These are phyloP conservation scores for Aphaenogaster rudis DNA, from an alignment of 1,140 invertebrate genomes.

Conservation along the genomic window DNA sequence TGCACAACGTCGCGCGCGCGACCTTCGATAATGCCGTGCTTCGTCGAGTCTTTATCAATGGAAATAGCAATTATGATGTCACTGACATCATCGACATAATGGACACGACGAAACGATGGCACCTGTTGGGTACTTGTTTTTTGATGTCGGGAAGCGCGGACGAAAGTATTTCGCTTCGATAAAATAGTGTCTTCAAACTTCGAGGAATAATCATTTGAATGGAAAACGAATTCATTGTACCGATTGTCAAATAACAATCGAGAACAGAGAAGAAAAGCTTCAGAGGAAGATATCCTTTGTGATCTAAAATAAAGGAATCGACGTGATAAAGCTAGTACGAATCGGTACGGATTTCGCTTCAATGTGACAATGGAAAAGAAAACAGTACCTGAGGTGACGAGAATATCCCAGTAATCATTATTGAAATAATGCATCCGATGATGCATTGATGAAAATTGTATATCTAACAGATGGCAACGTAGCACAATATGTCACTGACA, in stretches of 20 bases:
- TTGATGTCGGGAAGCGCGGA: background rate
- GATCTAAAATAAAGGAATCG: background rate
- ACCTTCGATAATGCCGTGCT: constrained; percentile 29
- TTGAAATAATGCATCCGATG: background rate
- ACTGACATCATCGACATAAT: background rate
- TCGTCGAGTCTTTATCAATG: constrained; percentile 12
- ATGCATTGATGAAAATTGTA: constrained; percentile 18
- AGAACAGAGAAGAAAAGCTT: background rate
- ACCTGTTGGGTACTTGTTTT: constrained; percentile 10
- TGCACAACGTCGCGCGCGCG: background rate
- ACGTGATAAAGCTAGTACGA: background rate
- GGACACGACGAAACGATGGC: background rate
- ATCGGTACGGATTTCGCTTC: background rate
- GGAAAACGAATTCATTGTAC: background rate
- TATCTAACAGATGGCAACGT: background rate
- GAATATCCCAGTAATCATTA: background rate
- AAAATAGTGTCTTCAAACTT: background rate
- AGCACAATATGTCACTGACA: background rate
- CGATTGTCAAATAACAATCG: background rate
- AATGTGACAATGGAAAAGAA: background rate
- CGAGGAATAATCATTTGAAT: background rate
- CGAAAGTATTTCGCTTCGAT: background rate
- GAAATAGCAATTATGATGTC: background rate
- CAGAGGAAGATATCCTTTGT: background rate
- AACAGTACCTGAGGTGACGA: background rate